A percentile compares a stretch with the other conserved stretches of the same genome.
Evolutionary conservation across 1,140 invertebrate species (phyloP).

Genomic region (Apis dorsata): DNA sequence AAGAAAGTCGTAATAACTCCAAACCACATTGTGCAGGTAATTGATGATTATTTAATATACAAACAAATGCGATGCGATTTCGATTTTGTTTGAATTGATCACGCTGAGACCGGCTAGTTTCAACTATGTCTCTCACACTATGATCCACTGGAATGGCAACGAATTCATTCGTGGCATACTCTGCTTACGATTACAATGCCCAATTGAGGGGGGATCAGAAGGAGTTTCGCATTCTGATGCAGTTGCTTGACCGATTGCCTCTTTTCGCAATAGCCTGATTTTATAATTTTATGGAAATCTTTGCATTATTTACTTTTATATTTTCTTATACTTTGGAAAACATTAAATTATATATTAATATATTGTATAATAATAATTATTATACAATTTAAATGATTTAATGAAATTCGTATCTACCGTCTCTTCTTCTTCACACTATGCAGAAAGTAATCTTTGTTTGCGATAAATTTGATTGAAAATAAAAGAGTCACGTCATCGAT

Average conservation of each 20-base stretch:
- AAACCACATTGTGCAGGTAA: constrained; percentile 54
- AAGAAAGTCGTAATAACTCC: constrained; percentile 38
- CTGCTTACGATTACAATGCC: constrained; percentile 33
- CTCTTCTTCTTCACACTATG: background rate
- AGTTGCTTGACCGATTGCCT: constrained; percentile 6
- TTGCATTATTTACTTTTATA: background rate
- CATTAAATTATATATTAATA: too few relatives aligned
- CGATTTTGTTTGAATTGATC: constrained; percentile 22
- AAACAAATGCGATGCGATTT: constrained; percentile 19
- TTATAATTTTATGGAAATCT: background rate
- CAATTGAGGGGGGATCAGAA: constrained; percentile 55
- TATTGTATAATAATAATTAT: too few relatives aligned
- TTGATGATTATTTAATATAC: constrained; percentile 20
- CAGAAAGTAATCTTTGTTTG: background rate
- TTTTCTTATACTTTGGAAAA: background rate
- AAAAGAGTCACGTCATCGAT: background rate
- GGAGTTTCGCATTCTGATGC: constrained; percentile 36
- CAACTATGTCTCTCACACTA: constrained; percentile 61
- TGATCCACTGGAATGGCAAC: constrained; percentile 64
- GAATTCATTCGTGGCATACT: constrained; percentile 63
- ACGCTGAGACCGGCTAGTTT: constrained; percentile 38
- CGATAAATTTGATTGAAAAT: background rate
- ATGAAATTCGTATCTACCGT: background rate
- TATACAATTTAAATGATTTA: too few relatives aligned
- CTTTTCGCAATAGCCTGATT: background rate